Evolutionary conservation across 2,888 invertebrate species (phyloP), one percentile per base, ranked within the genome.

Genomic region (Gandaritis pyraliata): DNA sequence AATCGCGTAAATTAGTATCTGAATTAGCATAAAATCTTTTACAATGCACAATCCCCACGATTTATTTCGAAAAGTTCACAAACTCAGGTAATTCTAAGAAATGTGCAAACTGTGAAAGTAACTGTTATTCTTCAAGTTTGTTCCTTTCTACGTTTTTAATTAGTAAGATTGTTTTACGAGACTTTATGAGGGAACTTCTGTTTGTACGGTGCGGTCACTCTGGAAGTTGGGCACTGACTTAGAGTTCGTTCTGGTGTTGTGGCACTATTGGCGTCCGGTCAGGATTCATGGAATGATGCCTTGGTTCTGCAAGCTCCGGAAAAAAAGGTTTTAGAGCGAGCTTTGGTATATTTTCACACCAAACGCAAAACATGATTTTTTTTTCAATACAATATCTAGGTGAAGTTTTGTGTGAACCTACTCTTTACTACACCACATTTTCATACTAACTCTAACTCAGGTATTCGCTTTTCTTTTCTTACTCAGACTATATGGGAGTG

Each of bases 401-500:
- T 23, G 3, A 6, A 23, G 23, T 23, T 2, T 23, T 23, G 6
- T 23, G 23, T 23, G 23, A 23, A 23, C 23, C 23, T 23, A 23
- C 23, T 23, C 23, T 23, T 23, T 23, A 23, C 23, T 23, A 23
- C 23, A 23, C 23, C 3, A 23, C 3, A 23, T 23, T 23, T 23
- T 5, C 23, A 2, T 1, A 23, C 2, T 23, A 5, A 5, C 3
- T 23, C 23, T 23, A 23, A 7, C 2, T 2, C 10, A 33, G 33
- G 33, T 33, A 33, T 33, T 33, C 74, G 75, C 78, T 4, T 70
- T 2, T 3, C 59, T 58, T 74, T 69, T 60, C 38, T 68, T n/a
- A 16, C 64, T 77, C 74, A 66, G 2, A 51, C 30, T 50, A 29
- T 2, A 48, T 23, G 59, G 70, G 71, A 70, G 74, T 76, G 75